Conservation (phyloP, 2,888 invertebrate species). For the Adineta ricciae region DNA sequence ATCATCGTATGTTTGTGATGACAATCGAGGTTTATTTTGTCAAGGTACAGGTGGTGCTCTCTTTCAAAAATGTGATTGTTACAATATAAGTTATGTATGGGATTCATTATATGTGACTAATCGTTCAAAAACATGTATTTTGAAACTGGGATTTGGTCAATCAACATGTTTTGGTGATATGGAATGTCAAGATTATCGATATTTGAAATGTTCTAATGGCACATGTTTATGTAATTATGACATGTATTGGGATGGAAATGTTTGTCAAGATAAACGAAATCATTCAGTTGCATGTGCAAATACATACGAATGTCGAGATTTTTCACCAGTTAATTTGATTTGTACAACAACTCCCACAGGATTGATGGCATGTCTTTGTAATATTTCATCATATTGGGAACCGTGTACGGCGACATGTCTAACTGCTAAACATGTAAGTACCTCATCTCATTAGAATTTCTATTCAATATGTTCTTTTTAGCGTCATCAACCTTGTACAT, state of each 20-base stretch:
- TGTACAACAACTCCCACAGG: not conserved
- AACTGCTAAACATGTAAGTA: not conserved
- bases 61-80: not conserved
- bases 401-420: not conserved
- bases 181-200: not conserved
- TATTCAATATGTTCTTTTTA: not conserved
- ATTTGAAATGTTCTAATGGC: not conserved
- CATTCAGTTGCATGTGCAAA: not conserved
- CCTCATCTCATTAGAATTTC: not conserved
- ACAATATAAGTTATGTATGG: not conserved
- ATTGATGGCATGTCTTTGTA: not conserved
- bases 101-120: conserved; percentile 11
- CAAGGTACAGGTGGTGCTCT: not conserved
- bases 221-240: not conserved
- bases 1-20: conserved; percentile 20
- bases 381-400: not conserved
- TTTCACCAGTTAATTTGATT: not conserved
- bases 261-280: not conserved
- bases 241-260: not conserved
- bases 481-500: not conserved
- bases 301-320: not conserved
- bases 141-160: not conserved
- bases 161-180: not conserved
- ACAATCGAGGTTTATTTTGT: conserved; percentile 12
- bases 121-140: not conserved